Evolutionary conservation across 2,797 vertebrate species (phyloP).

Genomic region (Hipposideros larvatus): DNA sequence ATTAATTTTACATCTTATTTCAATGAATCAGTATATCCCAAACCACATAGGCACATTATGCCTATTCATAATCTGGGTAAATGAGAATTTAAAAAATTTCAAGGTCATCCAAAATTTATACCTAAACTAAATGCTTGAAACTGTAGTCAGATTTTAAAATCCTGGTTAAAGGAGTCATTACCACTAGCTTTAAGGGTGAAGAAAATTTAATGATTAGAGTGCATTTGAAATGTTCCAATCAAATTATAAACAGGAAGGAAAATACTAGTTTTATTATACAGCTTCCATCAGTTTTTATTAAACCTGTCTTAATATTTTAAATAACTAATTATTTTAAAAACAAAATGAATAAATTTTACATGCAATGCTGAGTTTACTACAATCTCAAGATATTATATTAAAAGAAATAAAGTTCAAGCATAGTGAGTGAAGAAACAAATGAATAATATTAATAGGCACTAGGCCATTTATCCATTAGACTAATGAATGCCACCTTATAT

Average conservation of each 20-base stretch:
- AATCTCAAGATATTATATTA: background rate
- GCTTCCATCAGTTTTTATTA: constrained; percentile 1
- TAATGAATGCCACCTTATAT: constrained; percentile 74
- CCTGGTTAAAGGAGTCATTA: constrained; percentile 29
- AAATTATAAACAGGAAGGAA: constrained; percentile 27
- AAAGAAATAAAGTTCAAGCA: constrained; percentile 50
- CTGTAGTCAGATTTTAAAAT: constrained; percentile 46
- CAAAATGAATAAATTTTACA: constrained; percentile 49
- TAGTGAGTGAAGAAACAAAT: constrained; percentile 27
- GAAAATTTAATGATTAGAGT: background rate
- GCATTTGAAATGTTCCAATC: constrained; percentile 14
- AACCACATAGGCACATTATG: background rate
- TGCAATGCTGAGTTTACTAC: background rate
- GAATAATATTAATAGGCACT: background rate
- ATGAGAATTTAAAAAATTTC: constrained; percentile 40
- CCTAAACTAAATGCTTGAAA: constrained; percentile 22
- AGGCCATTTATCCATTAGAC: constrained; percentile 71
- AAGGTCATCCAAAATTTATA: background rate
- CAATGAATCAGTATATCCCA: background rate
- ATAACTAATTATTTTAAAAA: constrained; percentile 39
- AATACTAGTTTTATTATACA: background rate
- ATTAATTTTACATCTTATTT: constrained; percentile 4
- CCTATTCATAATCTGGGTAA: background rate
- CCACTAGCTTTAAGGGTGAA: background rate
- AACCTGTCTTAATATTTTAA: constrained; percentile 51